These are phyloP conservation scores for Erythrocebus patas DNA, from an alignment of 2,113 vertebrate genomes.

Conservation along the genomic window DNA sequence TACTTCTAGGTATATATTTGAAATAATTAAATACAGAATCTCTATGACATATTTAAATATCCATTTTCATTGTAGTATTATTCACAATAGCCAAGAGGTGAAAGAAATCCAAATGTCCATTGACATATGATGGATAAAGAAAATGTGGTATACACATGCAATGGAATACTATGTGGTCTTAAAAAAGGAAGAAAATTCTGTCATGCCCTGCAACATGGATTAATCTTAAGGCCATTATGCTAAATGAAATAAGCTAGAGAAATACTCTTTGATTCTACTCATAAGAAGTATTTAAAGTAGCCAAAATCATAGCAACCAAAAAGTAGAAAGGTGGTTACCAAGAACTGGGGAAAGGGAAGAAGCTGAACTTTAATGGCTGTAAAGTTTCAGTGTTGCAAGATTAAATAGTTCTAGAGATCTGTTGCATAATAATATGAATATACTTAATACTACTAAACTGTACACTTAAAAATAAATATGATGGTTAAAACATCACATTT, in stretches of 20 bases:
- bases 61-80: neutral
- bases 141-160: neutral
- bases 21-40: neutral
- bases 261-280: neutral
- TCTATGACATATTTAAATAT: neutral
- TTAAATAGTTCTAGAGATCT: neutral
- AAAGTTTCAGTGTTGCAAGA: neutral
- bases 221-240: neutral
- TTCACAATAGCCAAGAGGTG: neutral
- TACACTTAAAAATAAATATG: neutral
- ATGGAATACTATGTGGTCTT: neutral
- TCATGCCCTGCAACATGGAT: neutral
- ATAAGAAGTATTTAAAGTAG: neutral
- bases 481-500: neutral
- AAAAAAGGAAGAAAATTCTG: neutral
- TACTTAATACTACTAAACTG: neutral
- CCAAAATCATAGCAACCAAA: neutral
- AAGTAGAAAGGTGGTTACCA: no score
- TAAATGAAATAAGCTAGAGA: neutral
- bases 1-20: neutral
- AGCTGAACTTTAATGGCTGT: neutral
- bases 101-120: neutral
- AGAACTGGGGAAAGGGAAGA: neutral
- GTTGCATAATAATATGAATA: neutral
- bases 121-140: neutral